A percentile compares a stretch with the other conserved stretches of the same genome.
phyloP scores from a whole-genome alignment of 2,113 vertebrate species.

The Prunella fulvescens region DNA sequence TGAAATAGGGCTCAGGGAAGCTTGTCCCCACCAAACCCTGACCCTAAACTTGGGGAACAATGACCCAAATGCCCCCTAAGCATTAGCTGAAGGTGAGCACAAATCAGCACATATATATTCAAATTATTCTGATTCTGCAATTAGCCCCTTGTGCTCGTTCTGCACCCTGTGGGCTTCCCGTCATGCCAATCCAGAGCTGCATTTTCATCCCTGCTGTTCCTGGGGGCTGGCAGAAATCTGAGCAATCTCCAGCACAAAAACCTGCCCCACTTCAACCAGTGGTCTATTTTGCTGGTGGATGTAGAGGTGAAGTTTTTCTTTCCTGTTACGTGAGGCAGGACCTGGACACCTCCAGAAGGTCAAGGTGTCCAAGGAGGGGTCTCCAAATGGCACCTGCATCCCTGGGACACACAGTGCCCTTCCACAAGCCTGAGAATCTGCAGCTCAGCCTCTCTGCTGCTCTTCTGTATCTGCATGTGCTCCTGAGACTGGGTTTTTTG shows the following conservation, averaged over 20 bases:
- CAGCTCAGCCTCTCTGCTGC: background rate
- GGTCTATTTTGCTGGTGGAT: background rate
- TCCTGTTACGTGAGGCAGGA: background rate
- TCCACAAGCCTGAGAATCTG: background rate
- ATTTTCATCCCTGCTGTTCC: conserved; percentile 27
- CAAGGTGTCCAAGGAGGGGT: background rate
- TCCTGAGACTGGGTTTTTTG: background rate
- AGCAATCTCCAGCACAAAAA: background rate
- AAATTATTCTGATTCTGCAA: conserved; percentile 32
- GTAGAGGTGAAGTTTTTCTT: background rate
- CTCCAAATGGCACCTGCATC: background rate
- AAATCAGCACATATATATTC: conserved; percentile 17
- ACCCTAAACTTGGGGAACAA: conserved; percentile 30
- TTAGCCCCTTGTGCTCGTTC: conserved; percentile 13
- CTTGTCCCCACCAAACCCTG: background rate
- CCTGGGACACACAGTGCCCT: background rate
- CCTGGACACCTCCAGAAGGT: background rate
- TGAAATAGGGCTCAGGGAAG: background rate
- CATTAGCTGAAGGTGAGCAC: conserved; percentile 21
- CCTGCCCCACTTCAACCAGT: background rate
- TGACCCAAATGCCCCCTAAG: background rate
- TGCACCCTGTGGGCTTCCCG: background rate
- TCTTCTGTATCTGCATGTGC: background rate
- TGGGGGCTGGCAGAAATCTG: conserved; percentile 11
- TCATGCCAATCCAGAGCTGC: conserved; percentile 24